A percentile compares a stretch with the other conserved stretches of the same genome.
These are phyloP conservation scores for Ctenodactylus gundi DNA, from an alignment of 2,113 vertebrate genomes.

Conservation along the genomic window DNA sequence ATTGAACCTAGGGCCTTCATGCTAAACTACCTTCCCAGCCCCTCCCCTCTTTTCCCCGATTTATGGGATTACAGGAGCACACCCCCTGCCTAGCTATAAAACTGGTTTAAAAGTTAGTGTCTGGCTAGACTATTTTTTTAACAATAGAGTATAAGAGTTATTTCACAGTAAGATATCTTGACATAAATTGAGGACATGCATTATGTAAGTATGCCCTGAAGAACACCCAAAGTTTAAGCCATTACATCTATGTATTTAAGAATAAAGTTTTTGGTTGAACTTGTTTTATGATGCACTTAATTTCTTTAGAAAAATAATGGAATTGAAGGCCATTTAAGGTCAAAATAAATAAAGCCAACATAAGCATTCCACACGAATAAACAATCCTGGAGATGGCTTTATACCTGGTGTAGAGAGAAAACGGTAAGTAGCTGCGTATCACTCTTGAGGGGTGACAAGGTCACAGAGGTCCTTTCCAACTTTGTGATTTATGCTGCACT, in stretches of 20 bases:
- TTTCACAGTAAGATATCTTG: neutral
- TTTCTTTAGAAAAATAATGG: slow-evolving; percentile 34
- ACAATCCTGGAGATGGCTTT: neutral
- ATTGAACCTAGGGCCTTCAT: neutral
- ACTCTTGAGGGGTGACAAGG: slow-evolving; percentile 32
- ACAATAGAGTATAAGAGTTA: neutral
- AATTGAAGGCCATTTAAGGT: neutral
- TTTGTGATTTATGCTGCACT: slow-evolving; percentile 35
- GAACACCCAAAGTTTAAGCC: neutral
- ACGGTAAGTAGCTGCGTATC: neutral
- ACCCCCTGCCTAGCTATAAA: neutral
- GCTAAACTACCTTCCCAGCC: too few species aligned
- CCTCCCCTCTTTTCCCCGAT: too few species aligned
- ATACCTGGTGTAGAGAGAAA: neutral
- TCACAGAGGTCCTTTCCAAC: slow-evolving; percentile 38
- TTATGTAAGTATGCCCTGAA: neutral
- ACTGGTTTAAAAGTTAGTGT: neutral
- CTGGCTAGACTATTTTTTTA: neutral
- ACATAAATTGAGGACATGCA: slow-evolving; percentile 30
- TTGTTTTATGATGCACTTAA: neutral
- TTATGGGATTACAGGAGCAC: too few species aligned
- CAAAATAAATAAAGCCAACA: neutral
- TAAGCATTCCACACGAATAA: slow-evolving; percentile 44
- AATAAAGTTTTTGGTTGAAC: slow-evolving; percentile 42
- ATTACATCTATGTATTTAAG: neutral